Evolutionary conservation across 2,113 vertebrate species (phyloP), one percentile per base, ranked within the genome.

Genomic region (Hippolais icterina): DNA sequence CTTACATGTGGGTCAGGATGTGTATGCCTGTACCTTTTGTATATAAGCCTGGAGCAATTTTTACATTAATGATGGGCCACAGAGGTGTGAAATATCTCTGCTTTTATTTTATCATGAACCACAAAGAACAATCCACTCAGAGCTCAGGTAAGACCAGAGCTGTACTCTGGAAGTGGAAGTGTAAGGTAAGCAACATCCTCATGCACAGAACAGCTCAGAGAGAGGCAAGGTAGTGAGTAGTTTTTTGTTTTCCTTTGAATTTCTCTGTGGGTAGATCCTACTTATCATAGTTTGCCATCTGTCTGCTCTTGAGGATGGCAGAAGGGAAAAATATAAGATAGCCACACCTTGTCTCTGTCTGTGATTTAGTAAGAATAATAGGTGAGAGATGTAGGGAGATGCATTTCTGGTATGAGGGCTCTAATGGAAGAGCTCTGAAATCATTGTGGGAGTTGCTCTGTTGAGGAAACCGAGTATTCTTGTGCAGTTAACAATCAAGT

Each of bases 241-340:
- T 85, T 89, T 33, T 80, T 90, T 90, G 74, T 93, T 94, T 94
- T 82, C 44, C 41, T 64, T 89, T 79, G 23, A 44, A 60, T 91
- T 87, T 82, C 33, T 49, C 4, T 52, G 74, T 82, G 87, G 74
- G 44, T 79, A 56, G 92, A 46, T 89, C 65, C 69, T 83, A 64
- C 74, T 95, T 46, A 44, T 87, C 8, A 1, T 64, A 33, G 70
- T 76, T 87, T 79, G 49, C 84, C 82, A 79, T 94, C 81, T 91
- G 69, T 75, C 91, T 89, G 37, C 70, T 91, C 49, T 85, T 64
- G 28, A 65, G 53, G 66, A n/a, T 87, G 75, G 19, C 44, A 82
- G 78, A 93, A 94, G 37, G 31, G 69, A 83, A 83, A 71, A 89
- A 79, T 47, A 19, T 46, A 70, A 71, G 56, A 52, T 5, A 78